These are phyloP conservation scores for Elmis aenea DNA, from an alignment of 2,888 invertebrate species.

Conservation along the genomic window DNA sequence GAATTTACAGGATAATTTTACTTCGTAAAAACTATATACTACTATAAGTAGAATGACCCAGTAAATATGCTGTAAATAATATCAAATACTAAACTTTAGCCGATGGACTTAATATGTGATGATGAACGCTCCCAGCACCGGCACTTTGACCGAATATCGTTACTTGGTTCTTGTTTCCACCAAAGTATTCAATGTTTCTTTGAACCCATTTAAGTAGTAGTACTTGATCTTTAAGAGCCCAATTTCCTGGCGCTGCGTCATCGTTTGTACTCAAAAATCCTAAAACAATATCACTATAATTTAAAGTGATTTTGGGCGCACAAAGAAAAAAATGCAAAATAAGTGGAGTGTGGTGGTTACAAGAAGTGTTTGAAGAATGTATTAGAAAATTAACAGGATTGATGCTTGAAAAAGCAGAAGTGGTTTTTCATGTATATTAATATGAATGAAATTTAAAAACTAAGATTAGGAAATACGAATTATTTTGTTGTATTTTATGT, in stretches of 20 bases:
- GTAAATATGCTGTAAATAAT: too few relatives aligned
- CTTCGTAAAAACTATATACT: too few relatives aligned
- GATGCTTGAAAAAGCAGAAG: too few relatives aligned
- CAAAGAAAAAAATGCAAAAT: too few relatives aligned
- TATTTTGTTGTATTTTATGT: too few relatives aligned
- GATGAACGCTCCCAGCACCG: slow-evolving; percentile 47
- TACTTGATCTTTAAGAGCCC: slow-evolving; percentile 50
- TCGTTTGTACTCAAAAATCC: slow-evolving; percentile 50
- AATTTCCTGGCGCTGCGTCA: slow-evolving; percentile 48
- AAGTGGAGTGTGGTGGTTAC: background rate
- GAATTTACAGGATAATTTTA: too few relatives aligned
- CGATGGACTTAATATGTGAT: slow-evolving; percentile 47
- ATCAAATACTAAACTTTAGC: slow-evolving; percentile 41
- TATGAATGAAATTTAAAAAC: too few relatives aligned
- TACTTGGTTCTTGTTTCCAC: slow-evolving; percentile 45
- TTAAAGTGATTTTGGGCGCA: too few relatives aligned
- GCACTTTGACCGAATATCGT: slow-evolving; percentile 51
- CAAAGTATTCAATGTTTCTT: slow-evolving; percentile 45
- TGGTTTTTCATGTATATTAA: too few relatives aligned
- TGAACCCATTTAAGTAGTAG: slow-evolving; percentile 48
- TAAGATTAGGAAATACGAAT: too few relatives aligned
- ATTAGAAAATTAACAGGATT: too few relatives aligned
- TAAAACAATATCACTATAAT: slow-evolving; percentile 17
- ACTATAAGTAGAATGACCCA: too few relatives aligned
- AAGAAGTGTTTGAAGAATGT: background rate